These are phyloP conservation scores for Dicranocentrus wangi DNA, from an alignment of 2,888 invertebrate genomes.

Conservation along the genomic window DNA sequence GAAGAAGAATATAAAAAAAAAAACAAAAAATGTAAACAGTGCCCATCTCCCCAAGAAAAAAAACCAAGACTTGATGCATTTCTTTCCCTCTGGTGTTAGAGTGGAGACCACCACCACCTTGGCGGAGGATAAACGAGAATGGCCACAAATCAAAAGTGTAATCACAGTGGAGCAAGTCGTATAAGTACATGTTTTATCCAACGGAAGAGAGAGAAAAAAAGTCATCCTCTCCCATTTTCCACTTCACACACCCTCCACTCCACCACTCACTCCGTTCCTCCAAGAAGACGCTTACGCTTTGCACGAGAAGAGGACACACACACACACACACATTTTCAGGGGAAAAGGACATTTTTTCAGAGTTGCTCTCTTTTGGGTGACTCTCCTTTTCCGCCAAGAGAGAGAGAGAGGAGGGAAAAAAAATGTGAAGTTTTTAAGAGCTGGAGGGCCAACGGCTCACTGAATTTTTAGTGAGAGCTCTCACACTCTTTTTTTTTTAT, in stretches of 20 bases:
- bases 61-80: too few relatives aligned
- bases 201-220: neutral
- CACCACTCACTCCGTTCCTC: neutral
- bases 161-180: slow-evolving; percentile 52
- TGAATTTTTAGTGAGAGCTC: slow-evolving; percentile 41
- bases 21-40: too few relatives aligned
- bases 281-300: too few relatives aligned
- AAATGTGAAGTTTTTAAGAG: slow-evolving; percentile 42
- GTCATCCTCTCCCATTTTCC: too few relatives aligned
- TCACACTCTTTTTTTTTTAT: slow-evolving; percentile 46
- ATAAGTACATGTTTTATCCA: neutral
- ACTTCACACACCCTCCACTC: neutral
- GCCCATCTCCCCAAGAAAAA: too few relatives aligned
- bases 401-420: neutral
- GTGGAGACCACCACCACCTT: too few relatives aligned
- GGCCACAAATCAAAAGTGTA: slow-evolving; percentile 65
- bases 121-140: slow-evolving; percentile 13
- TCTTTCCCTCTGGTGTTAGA: too few relatives aligned
- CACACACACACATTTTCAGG: neutral
- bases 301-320: neutral
- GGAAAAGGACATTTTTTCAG: neutral
- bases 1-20: too few relatives aligned
- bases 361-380: neutral
- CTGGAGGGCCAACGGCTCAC: slow-evolving; percentile 41
- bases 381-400: too few relatives aligned